These are phyloP conservation scores for Macropus fuliginosus DNA, from an alignment of 2,797 vertebrate species.

Conservation along the genomic window DNA sequence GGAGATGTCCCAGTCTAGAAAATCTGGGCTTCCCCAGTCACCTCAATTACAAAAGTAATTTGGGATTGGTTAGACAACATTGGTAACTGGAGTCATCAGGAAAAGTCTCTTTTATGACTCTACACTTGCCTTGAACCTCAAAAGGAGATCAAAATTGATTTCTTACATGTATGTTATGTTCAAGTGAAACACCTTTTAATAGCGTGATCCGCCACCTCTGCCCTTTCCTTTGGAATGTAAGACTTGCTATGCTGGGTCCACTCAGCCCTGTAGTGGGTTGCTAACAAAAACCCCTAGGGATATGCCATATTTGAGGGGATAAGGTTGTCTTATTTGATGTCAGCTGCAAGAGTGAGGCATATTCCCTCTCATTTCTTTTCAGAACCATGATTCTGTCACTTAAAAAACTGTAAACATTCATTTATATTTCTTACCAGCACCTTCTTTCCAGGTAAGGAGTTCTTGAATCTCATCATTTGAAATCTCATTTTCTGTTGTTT, in stretches of 20 bases:
- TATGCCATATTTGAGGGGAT: neutral
- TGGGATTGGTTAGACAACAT: neutral
- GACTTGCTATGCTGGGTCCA: neutral
- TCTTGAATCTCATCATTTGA: neutral
- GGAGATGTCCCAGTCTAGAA: neutral
- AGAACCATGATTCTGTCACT: neutral
- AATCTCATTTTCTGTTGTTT: neutral
- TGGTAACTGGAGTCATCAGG: neutral
- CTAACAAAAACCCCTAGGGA: neutral
- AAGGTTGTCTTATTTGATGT: neutral
- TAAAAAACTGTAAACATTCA: neutral
- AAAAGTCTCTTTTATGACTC: neutral
- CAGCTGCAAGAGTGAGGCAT: neutral
- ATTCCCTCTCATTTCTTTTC: neutral
- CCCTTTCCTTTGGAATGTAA: neutral
- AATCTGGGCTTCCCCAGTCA: neutral
- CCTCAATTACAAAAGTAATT: neutral
- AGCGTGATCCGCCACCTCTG: neutral
- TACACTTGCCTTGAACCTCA: neutral
- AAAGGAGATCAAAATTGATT: neutral
- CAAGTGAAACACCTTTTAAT: neutral
- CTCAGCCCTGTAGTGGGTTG: neutral
- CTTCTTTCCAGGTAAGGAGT: neutral
- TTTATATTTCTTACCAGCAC: neutral
- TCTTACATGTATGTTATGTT: neutral